Evolutionary conservation across 2,797 vertebrate genomes (phyloP), one percentile per base, ranked within the genome.

Genomic region (Microtus obscurus): DNA sequence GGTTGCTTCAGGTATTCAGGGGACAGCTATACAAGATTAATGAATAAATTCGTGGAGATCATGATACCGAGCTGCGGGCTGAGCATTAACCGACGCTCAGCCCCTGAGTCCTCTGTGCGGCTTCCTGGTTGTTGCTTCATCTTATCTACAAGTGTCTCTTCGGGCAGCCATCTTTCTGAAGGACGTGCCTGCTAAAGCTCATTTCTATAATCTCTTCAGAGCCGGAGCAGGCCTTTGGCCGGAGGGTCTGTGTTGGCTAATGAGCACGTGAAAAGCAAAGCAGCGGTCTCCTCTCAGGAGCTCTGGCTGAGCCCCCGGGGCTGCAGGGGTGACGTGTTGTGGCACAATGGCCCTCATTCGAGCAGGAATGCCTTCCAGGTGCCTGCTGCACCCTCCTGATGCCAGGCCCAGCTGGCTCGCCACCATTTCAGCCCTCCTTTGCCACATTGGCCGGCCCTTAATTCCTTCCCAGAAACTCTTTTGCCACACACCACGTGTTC

Each of bases 361-460:
- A 81, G 88, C 51, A 65, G 37, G 73, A 67, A 88, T 65, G 85
- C 74, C 80, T 79, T 56, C 90, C 92, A 83, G 78, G 77, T 23
- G 27, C 87, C 94, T 73, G 37, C 34, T 76, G 87, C 0, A 3
- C 74, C 67, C 71, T 83, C 81, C 91, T 31, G 63, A 59, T 76
- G 95, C 95, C 97, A 97, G 16, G 91, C 65, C 94, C 97, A 96
- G 96, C 93, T 97, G 96, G 53, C 87, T 83, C 91, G 89, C 87
- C 69, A 69, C 86, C 88, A 91, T 89, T 89, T 94, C 71, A 80
- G 29, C 83, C 65, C 87, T 93, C 27, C 89, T 76, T 95, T 1
- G 8, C 81, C 89, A 59, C 89, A 86, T 95, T 34, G 0, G 81
- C 61, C 5, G 2, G 16, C 76, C 93, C 87, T 90, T 73, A n/a